Evolutionary conservation across 2,797 vertebrate species (phyloP).

Genomic region (Cercopithecus neglectus): DNA sequence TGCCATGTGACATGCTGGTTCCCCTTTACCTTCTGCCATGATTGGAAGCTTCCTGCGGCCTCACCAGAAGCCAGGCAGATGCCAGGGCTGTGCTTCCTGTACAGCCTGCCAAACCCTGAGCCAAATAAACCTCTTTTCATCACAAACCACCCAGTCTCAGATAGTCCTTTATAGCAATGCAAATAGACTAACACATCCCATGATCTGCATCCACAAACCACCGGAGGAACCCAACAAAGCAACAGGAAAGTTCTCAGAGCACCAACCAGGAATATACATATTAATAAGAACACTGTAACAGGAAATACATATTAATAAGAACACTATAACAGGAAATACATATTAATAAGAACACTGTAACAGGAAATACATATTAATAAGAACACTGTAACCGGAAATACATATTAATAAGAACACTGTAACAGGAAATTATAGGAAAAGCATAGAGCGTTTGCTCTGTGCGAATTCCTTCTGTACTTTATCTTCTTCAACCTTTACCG

Average conservation of each 20-base stretch:
- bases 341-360: too few relatives aligned
- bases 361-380: background rate
- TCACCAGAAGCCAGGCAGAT: background rate
- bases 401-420: too few relatives aligned
- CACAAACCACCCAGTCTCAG: background rate
- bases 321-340: background rate
- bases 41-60: background rate
- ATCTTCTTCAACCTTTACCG: background rate
- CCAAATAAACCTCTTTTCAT: background rate
- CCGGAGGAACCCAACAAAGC: background rate
- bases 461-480: accelerated
- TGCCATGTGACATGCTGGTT: background rate
- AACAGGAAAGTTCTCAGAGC: background rate
- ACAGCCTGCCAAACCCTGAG: background rate
- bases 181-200: background rate
- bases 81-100: background rate
- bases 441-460: accelerated
- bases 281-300: too few relatives aligned
- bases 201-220: background rate
- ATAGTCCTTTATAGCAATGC: background rate
- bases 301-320: background rate
- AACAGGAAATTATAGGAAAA: accelerated
- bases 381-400: background rate
- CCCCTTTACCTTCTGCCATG: background rate
- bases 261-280: background rate